Conservation (phyloP, 2,797 vertebrate genomes). For the Gambusia yucatana region DNA sequence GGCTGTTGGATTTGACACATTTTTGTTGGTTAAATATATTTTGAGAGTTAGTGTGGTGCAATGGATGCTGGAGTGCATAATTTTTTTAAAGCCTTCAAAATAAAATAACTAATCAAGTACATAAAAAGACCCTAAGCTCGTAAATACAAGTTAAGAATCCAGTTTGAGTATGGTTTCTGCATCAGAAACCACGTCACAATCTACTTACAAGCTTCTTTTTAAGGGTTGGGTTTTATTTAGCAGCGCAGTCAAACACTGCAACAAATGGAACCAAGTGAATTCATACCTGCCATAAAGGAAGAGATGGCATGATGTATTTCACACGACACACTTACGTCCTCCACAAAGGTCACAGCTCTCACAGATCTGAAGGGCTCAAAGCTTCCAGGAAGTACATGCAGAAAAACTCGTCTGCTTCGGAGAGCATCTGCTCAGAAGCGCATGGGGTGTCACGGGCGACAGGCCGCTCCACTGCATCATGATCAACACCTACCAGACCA, state of each 20-base stretch:
- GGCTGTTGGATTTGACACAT: too few species aligned
- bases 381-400: slow-evolving; percentile 74
- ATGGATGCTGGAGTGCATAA: neutral
- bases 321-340: neutral
- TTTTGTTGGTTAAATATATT: neutral
- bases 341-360: slow-evolving; percentile 15
- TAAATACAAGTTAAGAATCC: neutral
- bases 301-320: slow-evolving; percentile 13
- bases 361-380: slow-evolving; percentile 30
- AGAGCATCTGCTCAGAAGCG: slow-evolving; percentile 57
- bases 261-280: neutral
- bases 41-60: neutral
- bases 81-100: neutral
- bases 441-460: slow-evolving; percentile 63
- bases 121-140: neutral
- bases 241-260: neutral
- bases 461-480: slow-evolving; percentile 62
- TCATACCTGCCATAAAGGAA: neutral
- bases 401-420: slow-evolving; percentile 44
- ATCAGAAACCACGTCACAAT: neutral
- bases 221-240: slow-evolving; percentile 6
- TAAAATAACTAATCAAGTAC: neutral
- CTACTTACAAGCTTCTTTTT: neutral
- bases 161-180: neutral
- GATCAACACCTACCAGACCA: slow-evolving; percentile 85